Evolutionary conservation across 1,140 invertebrate genomes (phyloP).

Genomic region (Drosophila kohkoa): DNA sequence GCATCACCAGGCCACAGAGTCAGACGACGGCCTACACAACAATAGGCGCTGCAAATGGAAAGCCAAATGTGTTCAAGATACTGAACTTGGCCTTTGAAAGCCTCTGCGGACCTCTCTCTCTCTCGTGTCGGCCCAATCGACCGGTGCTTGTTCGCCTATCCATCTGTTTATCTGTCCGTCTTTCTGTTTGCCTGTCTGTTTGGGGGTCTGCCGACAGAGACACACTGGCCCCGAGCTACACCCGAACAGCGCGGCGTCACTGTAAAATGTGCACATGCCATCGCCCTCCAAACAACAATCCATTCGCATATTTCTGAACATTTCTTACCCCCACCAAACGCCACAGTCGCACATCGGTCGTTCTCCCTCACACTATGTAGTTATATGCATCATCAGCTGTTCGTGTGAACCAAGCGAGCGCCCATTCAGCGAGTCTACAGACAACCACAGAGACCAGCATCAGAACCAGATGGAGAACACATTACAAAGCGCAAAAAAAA

Average conservation of each 20-base stretch:
- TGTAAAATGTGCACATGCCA: slow-evolving; percentile 30
- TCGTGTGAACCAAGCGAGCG: slow-evolving; percentile 33
- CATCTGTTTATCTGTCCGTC: slow-evolving; percentile 4
- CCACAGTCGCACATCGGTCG: not conserved
- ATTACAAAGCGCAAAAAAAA: slow-evolving; percentile 21
- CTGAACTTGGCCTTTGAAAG: slow-evolving; percentile 79
- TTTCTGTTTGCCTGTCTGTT: slow-evolving; percentile 1
- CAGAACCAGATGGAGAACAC: slow-evolving; percentile 6
- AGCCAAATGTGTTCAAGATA: slow-evolving; percentile 79
- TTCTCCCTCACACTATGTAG: slow-evolving; percentile 12
- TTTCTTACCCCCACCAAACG: not conserved
- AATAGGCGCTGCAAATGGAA: slow-evolving; percentile 63
- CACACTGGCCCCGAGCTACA: slow-evolving; percentile 15
- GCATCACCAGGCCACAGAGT: slow-evolving; percentile 14
- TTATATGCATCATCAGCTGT: slow-evolving; percentile 57
- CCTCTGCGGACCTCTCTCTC: slow-evolving; percentile 26
- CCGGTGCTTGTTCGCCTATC: not conserved
- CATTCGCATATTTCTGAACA: slow-evolving; percentile 41
- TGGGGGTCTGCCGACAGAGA: slow-evolving; percentile 25
- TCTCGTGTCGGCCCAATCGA: slow-evolving; percentile 17
- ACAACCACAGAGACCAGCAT: slow-evolving; percentile 17
- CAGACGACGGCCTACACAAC: slow-evolving; percentile 56
- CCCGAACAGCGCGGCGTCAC: slow-evolving; percentile 19
- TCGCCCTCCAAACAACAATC: slow-evolving; percentile 45
- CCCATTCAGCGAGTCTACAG: slow-evolving; percentile 21